Percentiles rank a stretch among this genome's conserved stretches.
Evolutionary conservation across 2,113 vertebrate genomes (phyloP).

Genomic region (Cacatua alba): DNA sequence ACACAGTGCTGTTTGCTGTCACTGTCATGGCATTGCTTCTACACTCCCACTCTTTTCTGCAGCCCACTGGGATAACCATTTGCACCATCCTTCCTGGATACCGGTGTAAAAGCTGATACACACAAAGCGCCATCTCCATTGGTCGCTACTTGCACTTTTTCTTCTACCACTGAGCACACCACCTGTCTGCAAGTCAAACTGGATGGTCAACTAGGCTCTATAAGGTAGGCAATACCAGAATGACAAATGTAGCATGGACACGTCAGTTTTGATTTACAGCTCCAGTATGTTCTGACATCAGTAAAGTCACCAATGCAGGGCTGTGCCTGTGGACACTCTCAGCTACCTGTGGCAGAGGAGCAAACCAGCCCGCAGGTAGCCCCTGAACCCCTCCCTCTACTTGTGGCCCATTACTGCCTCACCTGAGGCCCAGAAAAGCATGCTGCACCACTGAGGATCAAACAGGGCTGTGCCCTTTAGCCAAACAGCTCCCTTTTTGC

Average conservation of each 20-base stretch:
- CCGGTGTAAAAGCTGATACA: background rate
- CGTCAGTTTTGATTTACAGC: background rate
- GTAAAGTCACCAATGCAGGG: background rate
- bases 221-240: background rate
- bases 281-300: background rate
- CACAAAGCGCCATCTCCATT: background rate
- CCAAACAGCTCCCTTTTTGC: background rate
- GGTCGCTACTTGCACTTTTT: background rate
- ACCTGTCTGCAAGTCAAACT: background rate
- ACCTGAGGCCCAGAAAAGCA: background rate
- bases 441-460: background rate
- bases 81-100: background rate
- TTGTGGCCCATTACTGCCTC: background rate
- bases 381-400: background rate
- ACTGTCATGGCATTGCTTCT: background rate
- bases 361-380: background rate
- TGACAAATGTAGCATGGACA: background rate
- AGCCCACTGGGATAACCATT: background rate
- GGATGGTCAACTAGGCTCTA: background rate
- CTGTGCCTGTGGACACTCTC: rapidly evolving
- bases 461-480: background rate
- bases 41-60: background rate
- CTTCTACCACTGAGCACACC: background rate
- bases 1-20: background rate
- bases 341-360: background rate